These are phyloP conservation scores for Streblospio benedicti DNA, from an alignment of 1,140 invertebrate genomes.

Conservation along the genomic window DNA sequence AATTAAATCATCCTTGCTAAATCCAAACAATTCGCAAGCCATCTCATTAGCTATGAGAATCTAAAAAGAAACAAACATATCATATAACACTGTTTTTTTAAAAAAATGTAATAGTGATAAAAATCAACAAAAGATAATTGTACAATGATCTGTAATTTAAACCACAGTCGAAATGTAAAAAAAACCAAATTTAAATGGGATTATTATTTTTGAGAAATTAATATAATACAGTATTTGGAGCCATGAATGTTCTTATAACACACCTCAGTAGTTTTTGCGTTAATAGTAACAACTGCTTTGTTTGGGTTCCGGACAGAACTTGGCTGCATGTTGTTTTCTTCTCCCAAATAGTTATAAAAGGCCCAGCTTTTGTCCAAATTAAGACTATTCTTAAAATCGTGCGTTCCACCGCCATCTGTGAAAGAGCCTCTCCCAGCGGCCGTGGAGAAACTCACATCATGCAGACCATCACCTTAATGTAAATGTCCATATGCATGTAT, in stretches of 20 bases:
- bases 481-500: neutral
- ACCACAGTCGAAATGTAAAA: too few relatives aligned
- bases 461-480: conserved; percentile 26
- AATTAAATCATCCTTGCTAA: conserved; percentile 53
- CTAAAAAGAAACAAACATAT: conserved; percentile 41
- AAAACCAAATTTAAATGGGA: too few relatives aligned
- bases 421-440: conserved; percentile 20
- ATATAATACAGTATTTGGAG: too few relatives aligned
- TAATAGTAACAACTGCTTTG: conserved; percentile 44
- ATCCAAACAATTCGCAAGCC: conserved; percentile 54
- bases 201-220: too few relatives aligned
- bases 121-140: too few relatives aligned
- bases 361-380: conserved; percentile 34
- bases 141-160: too few relatives aligned
- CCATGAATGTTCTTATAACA: too few relatives aligned
- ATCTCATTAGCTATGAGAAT: conserved; percentile 57
- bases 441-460: conserved; percentile 33
- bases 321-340: conserved; percentile 17
- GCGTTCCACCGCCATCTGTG: conserved; percentile 9
- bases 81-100: neutral
- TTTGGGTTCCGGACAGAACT: conserved; percentile 42
- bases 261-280: conserved; percentile 44
- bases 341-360: conserved; percentile 36
- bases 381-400: conserved; percentile 5
- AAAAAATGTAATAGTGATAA: neutral